phyloP scores from a whole-genome alignment of 2,797 vertebrate species.

The Melanotaenia boesemani region DNA sequence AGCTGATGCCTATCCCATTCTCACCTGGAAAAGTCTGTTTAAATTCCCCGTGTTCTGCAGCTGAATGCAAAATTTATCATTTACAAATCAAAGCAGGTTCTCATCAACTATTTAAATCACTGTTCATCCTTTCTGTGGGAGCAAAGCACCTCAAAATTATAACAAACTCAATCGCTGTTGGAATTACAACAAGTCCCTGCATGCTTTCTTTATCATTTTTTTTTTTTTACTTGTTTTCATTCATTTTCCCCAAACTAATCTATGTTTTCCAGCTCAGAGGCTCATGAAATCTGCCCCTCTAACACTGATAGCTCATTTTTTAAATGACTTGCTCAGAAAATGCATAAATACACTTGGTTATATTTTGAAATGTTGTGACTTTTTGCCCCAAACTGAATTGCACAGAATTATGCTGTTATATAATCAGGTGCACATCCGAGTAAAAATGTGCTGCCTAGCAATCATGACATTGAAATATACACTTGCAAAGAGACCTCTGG shows the following conservation, averaged over 20 bases:
- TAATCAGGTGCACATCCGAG: background rate
- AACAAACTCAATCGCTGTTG: conserved; percentile 4
- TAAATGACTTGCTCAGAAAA: conserved; percentile 30
- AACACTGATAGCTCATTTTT: conserved; percentile 29
- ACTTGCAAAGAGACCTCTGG: conserved; percentile 16
- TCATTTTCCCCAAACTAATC: conserved; percentile 51
- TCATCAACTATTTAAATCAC: conserved; percentile 52
- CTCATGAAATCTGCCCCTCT: conserved; percentile 35
- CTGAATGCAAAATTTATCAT: background rate
- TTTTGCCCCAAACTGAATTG: conserved; percentile 35
- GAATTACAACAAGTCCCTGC: conserved; percentile 30
- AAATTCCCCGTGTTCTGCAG: conserved; percentile 5
- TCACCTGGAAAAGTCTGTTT: background rate
- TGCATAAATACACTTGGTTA: conserved; percentile 18
- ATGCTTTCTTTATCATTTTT: conserved; percentile 45
- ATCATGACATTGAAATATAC: conserved; percentile 6
- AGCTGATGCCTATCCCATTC: background rate
- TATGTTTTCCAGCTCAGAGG: conserved; percentile 36
- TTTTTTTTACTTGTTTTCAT: conserved; percentile 52
- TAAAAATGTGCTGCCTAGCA: background rate
- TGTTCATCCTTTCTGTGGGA: conserved; percentile 16
- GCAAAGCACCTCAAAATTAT: conserved; percentile 35
- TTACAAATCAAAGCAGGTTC: conserved; percentile 26
- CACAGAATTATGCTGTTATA: conserved; percentile 21
- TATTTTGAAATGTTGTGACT: conserved; percentile 6